A percentile compares a stretch with the other conserved stretches of the same genome.
These are phyloP conservation scores for Metacarcinus magister DNA, from an alignment of 2,888 invertebrate genomes.

Conservation along the genomic window DNA sequence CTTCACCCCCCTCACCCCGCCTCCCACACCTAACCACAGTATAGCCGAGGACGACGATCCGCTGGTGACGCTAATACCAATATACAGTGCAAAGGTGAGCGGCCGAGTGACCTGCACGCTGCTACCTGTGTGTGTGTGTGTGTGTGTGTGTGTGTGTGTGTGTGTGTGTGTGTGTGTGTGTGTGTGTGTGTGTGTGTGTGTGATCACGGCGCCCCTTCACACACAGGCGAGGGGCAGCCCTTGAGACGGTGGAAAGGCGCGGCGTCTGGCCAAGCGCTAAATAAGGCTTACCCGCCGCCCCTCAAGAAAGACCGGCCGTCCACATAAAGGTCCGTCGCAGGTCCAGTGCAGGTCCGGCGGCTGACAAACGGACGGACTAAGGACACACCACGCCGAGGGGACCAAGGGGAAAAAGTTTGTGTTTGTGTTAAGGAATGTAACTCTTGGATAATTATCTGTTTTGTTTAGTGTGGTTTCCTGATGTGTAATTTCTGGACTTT, in stretches of 20 bases:
- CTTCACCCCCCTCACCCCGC: too few species aligned
- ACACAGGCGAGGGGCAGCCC: background rate
- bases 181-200: conserved; percentile 4
- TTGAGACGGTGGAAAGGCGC: background rate
- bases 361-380: background rate
- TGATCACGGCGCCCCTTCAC: background rate
- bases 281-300: background rate
- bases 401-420: background rate
- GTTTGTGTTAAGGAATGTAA: background rate
- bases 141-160: background rate
- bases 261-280: background rate
- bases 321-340: conserved; percentile 13
- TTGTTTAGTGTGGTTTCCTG: background rate
- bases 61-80: background rate
- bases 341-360: background rate
- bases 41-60: background rate
- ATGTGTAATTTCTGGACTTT: too few species aligned
- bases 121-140: background rate
- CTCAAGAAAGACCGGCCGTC: background rate
- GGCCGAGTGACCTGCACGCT: background rate
- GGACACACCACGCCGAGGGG: background rate
- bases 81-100: background rate
- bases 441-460: background rate
- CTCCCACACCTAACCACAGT: too few species aligned
- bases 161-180: conserved; percentile 58